These are phyloP conservation scores for Diuraphis noxia DNA, from an alignment of 1,140 invertebrate species.

Conservation along the genomic window DNA sequence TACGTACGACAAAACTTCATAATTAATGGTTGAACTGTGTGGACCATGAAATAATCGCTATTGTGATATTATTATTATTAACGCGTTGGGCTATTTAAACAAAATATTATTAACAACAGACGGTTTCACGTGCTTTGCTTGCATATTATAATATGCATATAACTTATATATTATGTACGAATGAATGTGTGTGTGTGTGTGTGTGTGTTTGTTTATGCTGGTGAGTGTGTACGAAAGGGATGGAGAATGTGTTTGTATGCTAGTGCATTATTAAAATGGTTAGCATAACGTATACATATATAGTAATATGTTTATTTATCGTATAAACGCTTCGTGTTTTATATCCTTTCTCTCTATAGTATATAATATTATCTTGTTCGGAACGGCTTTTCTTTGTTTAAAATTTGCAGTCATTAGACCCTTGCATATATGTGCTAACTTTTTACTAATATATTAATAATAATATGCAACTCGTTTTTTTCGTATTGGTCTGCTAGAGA, in stretches of 20 bases:
- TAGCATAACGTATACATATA: background rate
- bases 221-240: background rate
- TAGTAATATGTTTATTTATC: constrained; percentile 12
- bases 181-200: background rate
- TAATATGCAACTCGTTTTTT: background rate
- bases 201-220: background rate
- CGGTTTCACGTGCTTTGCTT: background rate
- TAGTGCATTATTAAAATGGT: constrained; percentile 13
- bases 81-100: constrained; percentile 7
- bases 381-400: background rate
- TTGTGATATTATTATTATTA: background rate
- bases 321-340: background rate
- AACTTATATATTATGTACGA: background rate
- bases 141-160: background rate
- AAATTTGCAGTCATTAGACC: background rate
- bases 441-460: background rate
- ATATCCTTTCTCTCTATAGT: background rate
- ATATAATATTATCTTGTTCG: background rate
- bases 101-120: constrained; percentile 9
- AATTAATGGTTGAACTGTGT: constrained; percentile 1
- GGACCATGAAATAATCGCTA: constrained; percentile 10
- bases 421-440: background rate
- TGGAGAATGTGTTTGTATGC: background rate
- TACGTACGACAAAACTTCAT: background rate
- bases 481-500: background rate